phyloP scores from a whole-genome alignment of 2,797 vertebrate genomes.

The Pampus argenteus region DNA sequence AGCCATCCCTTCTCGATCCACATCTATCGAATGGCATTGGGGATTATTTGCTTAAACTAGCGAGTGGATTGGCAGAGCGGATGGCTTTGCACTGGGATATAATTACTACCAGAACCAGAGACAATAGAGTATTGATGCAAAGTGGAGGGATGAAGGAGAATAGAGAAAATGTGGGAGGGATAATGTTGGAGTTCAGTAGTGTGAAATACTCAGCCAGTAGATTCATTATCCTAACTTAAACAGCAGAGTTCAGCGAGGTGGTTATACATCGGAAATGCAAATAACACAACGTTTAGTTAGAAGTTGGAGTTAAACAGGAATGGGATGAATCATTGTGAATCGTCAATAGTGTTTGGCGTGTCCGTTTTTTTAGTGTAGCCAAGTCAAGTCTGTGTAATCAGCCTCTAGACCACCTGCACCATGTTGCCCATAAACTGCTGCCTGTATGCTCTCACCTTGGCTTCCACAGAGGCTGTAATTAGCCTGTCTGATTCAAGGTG shows the following conservation, averaged over 20 bases:
- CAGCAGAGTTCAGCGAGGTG: background rate
- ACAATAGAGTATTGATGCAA: conserved; percentile 13
- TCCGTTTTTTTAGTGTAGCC: conserved; percentile 16
- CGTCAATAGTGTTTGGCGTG: background rate
- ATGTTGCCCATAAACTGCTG: conserved; percentile 9
- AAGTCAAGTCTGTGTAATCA: background rate
- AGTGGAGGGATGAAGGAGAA: conserved; percentile 1
- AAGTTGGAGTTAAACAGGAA: conserved; percentile 1
- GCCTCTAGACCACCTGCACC: too few relatives aligned
- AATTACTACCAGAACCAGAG: conserved; percentile 39
- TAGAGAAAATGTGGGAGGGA: background rate
- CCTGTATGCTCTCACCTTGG: conserved; percentile 54
- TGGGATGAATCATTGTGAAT: background rate
- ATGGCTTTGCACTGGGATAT: conserved; percentile 6
- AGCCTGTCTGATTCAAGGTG: conserved; percentile 56
- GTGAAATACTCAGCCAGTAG: conserved; percentile 7
- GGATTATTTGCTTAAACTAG: conserved; percentile 26
- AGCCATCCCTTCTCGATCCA: conserved; percentile 26
- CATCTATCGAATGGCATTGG: conserved; percentile 33
- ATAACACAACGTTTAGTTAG: background rate
- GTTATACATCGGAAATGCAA: background rate
- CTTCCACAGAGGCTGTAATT: conserved; percentile 55
- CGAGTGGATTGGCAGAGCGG: conserved; percentile 21
- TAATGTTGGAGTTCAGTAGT: background rate
- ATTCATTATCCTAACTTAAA: background rate